These are phyloP conservation scores for Calypte anna DNA, from an alignment of 2,113 vertebrate species.

Conservation along the genomic window DNA sequence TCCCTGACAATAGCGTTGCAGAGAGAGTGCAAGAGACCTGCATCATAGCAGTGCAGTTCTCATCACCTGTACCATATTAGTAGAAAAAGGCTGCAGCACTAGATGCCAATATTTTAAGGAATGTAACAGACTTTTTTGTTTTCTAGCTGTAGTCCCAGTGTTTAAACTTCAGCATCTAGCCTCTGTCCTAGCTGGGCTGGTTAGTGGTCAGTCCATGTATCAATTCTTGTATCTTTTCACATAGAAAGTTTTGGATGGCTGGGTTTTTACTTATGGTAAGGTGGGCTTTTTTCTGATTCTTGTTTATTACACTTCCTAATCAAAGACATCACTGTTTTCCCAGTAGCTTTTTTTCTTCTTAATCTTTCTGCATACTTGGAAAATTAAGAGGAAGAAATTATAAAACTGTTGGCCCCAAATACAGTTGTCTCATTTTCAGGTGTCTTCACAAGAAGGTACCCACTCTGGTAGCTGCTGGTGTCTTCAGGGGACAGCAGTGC, in stretches of 20 bases:
- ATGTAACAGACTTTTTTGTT: background rate
- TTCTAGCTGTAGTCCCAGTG: background rate
- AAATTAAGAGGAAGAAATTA: background rate
- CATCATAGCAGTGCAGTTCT: background rate
- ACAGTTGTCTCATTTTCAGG: background rate
- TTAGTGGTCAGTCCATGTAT: background rate
- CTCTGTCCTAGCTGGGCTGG: background rate
- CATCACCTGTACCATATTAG: background rate
- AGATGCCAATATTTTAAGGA: conserved; percentile 6
- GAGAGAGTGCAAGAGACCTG: background rate
- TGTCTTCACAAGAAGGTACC: background rate
- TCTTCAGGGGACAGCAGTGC: background rate
- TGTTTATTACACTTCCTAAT: background rate
- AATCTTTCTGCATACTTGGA: background rate
- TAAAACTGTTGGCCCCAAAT: background rate
- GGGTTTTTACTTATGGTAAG: background rate
- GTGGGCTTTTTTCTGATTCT: background rate
- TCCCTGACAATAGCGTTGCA: background rate
- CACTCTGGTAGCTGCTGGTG: background rate
- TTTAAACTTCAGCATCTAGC: background rate
- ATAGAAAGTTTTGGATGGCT: background rate
- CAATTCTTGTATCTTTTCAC: background rate
- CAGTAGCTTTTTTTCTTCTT: background rate
- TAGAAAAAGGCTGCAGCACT: background rate
- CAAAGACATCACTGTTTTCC: background rate